Percentiles rank a stretch among this genome's conserved stretches.
Evolutionary conservation across 1,140 invertebrate species (phyloP).

Genomic region (Riptortus pedestris): DNA sequence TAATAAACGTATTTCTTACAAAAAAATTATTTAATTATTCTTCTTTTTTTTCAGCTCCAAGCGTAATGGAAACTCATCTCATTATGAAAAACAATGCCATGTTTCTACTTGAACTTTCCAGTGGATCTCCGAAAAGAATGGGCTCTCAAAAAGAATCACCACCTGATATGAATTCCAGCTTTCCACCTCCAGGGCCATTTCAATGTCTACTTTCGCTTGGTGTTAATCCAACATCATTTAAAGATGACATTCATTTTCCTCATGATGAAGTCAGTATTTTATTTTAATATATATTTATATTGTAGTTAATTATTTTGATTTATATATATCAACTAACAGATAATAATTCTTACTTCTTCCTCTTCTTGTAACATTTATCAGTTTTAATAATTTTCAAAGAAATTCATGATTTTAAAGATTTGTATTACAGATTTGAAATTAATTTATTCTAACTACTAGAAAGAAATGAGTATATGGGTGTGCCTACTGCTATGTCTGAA

Average conservation of each 20-base stretch:
- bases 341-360: background rate
- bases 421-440: too few species aligned
- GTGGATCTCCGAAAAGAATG: constrained; percentile 45
- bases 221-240: constrained; percentile 33
- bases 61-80: constrained; percentile 53
- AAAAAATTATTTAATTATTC: too few species aligned
- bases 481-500: too few species aligned
- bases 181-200: constrained; percentile 56
- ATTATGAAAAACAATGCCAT: constrained; percentile 88
- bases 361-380: too few species aligned
- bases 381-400: too few species aligned
- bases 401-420: too few species aligned
- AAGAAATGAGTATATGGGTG: too few species aligned
- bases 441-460: too few species aligned
- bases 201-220: constrained; percentile 66
- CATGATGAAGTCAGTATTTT: constrained; percentile 16
- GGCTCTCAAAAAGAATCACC: constrained; percentile 46
- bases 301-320: background rate
- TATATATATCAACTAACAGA: background rate
- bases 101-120: constrained; percentile 81
- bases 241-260: constrained; percentile 26
- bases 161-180: constrained; percentile 43
- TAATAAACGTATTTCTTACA: too few species aligned
- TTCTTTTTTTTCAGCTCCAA: constrained; percentile 10
- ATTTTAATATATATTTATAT: background rate